phyloP scores from a whole-genome alignment of 2,797 vertebrate species.

The Gadopsis marmoratus region DNA sequence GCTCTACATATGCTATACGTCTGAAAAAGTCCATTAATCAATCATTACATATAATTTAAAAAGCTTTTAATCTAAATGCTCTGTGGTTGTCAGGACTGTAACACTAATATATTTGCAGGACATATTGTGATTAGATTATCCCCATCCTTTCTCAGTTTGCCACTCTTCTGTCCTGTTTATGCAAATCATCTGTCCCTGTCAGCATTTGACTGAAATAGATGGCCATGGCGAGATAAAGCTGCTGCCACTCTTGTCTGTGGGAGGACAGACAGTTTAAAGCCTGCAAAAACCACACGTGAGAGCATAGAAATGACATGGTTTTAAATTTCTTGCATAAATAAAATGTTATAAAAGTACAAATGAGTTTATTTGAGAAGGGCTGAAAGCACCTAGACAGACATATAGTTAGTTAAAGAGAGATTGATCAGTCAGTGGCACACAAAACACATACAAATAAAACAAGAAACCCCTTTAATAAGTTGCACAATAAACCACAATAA shows the following conservation, averaged over 20 bases:
- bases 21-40: not conserved
- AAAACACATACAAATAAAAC: not conserved
- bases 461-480: not conserved
- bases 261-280: not conserved
- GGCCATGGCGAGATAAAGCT: constrained; percentile 26
- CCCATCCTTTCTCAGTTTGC: constrained; percentile 15
- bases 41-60: not conserved
- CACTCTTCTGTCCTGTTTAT: constrained; percentile 32
- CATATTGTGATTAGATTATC: not conserved
- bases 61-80: not conserved
- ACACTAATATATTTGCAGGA: not conserved
- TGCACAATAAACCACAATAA: not conserved
- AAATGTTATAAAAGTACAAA: too few species aligned
- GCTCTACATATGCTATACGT: not conserved
- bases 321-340: not conserved
- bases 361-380: not conserved
- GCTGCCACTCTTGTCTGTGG: constrained; percentile 11
- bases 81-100: constrained; percentile 1
- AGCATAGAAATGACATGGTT: not conserved
- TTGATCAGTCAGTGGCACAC: not conserved
- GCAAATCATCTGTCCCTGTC: constrained; percentile 54
- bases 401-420: not conserved
- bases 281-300: not conserved
- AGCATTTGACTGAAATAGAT: constrained; percentile 42
- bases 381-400: not conserved